phyloP scores from a whole-genome alignment of 2,797 vertebrate genomes.

The Hyperoplus immaculatus region DNA sequence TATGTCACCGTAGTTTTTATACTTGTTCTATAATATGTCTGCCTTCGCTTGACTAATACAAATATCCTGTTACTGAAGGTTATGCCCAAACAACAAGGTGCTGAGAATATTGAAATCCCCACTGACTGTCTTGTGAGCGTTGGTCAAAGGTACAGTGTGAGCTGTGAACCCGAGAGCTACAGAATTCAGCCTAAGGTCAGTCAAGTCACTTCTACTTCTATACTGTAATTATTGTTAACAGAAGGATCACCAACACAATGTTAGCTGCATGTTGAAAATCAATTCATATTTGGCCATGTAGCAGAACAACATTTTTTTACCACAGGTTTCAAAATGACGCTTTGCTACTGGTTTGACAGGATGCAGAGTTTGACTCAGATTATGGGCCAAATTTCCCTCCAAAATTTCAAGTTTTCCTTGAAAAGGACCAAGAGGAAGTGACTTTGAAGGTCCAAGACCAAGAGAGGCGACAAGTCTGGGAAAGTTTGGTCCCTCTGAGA shows the following conservation, averaged over 20 bases:
- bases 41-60: too few species aligned
- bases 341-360: not conserved
- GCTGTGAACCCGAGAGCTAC: slow-evolving; percentile 6
- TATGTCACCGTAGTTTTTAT: too few species aligned
- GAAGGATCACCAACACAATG: too few species aligned
- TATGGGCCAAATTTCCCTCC: not conserved
- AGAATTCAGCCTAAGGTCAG: not conserved
- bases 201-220: too few species aligned
- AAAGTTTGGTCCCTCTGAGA: not conserved
- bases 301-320: too few species aligned
- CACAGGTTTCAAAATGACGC: not conserved
- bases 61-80: not conserved
- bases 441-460: not conserved
- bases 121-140: not conserved
- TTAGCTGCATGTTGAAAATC: not conserved
- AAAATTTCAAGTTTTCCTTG: not conserved
- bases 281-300: too few species aligned
- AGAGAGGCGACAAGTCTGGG: not conserved
- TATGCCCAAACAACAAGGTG: not conserved
- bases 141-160: not conserved
- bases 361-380: not conserved
- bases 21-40: too few species aligned
- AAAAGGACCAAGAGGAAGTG: not conserved
- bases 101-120: not conserved
- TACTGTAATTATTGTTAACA: too few species aligned